A percentile compares a stretch with the other conserved stretches of the same genome.
These are phyloP conservation scores for Octodonta nipae DNA, from an alignment of 2,888 invertebrate genomes.

Conservation along the genomic window DNA sequence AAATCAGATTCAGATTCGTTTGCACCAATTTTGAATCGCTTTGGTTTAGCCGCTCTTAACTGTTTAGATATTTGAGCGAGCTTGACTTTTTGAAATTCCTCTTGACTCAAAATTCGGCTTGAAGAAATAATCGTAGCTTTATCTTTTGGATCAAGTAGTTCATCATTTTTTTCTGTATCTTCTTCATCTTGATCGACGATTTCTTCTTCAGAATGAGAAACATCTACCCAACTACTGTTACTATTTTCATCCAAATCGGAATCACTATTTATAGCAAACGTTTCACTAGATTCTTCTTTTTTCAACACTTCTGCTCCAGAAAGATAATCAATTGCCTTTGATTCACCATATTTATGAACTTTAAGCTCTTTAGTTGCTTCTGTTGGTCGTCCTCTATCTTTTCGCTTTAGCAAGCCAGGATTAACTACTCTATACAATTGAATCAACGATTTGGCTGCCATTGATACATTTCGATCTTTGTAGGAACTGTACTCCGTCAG, in stretches of 20 bases:
- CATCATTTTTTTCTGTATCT: constrained; percentile 15
- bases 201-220: constrained; percentile 19
- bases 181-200: constrained; percentile 14
- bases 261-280: constrained; percentile 30
- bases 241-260: constrained; percentile 32
- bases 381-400: constrained; percentile 77
- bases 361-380: constrained; percentile 64
- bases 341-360: constrained; percentile 68
- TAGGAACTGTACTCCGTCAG: constrained; percentile 82
- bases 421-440: constrained; percentile 52
- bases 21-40: too few relatives aligned
- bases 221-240: constrained; percentile 16
- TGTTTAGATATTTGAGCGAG: too few relatives aligned
- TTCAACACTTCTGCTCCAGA: constrained; percentile 79
- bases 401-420: constrained; percentile 76
- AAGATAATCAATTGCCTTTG: constrained; percentile 63
- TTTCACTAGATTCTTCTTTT: constrained; percentile 27
- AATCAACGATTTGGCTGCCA: constrained; percentile 82
- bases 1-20: too few relatives aligned
- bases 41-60: too few relatives aligned
- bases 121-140: constrained; percentile 24
- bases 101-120: constrained; percentile 71
- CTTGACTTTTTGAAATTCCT: constrained; percentile 84
- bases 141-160: constrained; percentile 6
- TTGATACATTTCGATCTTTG: constrained; percentile 88